phyloP scores from a whole-genome alignment of 2,113 vertebrate genomes.

The Eira barbara region DNA sequence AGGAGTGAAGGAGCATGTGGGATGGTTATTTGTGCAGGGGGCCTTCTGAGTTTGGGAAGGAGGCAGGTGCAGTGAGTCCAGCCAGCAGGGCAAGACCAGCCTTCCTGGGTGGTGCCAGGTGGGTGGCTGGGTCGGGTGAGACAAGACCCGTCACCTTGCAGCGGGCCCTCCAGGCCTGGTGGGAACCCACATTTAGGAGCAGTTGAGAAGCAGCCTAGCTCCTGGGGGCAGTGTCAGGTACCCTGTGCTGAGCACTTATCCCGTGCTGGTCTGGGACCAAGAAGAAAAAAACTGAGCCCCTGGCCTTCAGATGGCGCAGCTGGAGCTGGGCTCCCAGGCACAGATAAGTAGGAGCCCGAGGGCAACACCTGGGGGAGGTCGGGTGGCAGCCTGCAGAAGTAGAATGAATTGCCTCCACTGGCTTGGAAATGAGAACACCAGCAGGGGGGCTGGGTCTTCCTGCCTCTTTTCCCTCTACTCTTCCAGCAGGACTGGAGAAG shows the following conservation, averaged over 20 bases:
- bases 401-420: background rate
- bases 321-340: background rate
- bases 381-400: background rate
- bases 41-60: background rate
- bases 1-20: background rate
- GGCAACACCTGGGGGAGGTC: background rate
- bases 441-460: background rate
- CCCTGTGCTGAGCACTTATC: background rate
- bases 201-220: background rate
- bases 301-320: background rate
- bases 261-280: background rate
- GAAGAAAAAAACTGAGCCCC: background rate
- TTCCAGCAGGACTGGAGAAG: background rate
- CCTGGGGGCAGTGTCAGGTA: background rate
- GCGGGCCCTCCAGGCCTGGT: background rate
- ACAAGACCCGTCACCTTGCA: background rate
- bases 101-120: background rate
- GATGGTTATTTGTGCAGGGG: background rate
- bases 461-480: background rate
- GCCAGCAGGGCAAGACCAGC: background rate
- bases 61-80: background rate
- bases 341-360: background rate
- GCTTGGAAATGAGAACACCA: background rate
- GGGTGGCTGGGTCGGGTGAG: background rate
- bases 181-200: background rate